phyloP scores from a whole-genome alignment of 2,113 vertebrate genomes.

The Brienomyrus brachyistius region DNA sequence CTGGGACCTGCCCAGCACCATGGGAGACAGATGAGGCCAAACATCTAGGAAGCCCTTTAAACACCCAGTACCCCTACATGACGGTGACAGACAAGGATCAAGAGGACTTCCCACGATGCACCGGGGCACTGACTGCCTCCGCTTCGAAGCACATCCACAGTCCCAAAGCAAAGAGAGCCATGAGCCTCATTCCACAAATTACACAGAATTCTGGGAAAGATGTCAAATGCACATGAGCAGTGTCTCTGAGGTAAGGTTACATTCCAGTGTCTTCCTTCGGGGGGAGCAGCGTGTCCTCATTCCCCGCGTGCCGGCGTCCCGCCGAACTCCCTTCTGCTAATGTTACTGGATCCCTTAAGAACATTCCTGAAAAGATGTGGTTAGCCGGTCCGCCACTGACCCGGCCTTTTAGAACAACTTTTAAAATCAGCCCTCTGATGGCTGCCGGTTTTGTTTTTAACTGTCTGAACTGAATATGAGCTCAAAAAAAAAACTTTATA shows the following conservation, averaged over 20 bases:
- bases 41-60: not conserved
- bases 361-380: not conserved
- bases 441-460: not conserved
- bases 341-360: not conserved
- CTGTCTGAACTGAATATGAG: not conserved
- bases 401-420: not conserved
- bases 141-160: not conserved
- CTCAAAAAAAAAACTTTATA: not conserved
- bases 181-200: not conserved
- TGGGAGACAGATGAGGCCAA: not conserved
- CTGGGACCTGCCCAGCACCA: not conserved
- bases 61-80: not conserved
- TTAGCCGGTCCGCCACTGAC: not conserved
- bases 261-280: not conserved
- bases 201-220: slow-evolving; percentile 10
- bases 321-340: not conserved
- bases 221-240: not conserved
- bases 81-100: not conserved
- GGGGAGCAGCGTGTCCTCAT: not conserved
- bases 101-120: not conserved
- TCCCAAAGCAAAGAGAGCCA: not conserved
- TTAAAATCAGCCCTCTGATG: not conserved
- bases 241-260: slow-evolving; percentile 13
- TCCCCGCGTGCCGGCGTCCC: not conserved
- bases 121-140: not conserved